These are phyloP conservation scores for Noctuana brunneofusca DNA, from an alignment of 2,888 invertebrate species.

Conservation along the genomic window DNA sequence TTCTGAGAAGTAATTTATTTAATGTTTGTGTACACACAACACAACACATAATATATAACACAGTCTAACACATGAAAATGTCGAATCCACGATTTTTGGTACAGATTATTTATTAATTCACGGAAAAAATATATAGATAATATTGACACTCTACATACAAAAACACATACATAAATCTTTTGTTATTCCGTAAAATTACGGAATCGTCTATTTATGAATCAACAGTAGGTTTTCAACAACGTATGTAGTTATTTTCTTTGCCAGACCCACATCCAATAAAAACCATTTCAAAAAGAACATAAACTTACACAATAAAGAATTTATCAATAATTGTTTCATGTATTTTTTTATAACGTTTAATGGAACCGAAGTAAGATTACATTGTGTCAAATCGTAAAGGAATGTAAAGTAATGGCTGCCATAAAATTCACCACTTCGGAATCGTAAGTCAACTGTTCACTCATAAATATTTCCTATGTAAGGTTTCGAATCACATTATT, in stretches of 20 bases:
- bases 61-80: conserved; percentile 62
- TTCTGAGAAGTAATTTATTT: conserved; percentile 30
- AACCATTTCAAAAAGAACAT: not conserved
- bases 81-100: conserved; percentile 57
- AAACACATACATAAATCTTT: too few species aligned
- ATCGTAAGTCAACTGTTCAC: conserved; percentile 43
- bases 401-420: conserved; percentile 61
- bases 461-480: conserved; percentile 65
- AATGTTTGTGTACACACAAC: conserved; percentile 49
- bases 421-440: conserved; percentile 55
- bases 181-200: too few species aligned
- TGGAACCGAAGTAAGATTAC: conserved; percentile 43
- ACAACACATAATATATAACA: conserved; percentile 48
- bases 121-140: too few species aligned
- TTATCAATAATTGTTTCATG: conserved; percentile 12
- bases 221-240: too few species aligned
- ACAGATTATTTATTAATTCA: conserved; percentile 38
- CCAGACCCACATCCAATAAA: not conserved
- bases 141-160: too few species aligned
- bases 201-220: too few species aligned
- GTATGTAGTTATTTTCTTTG: not conserved
- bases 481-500: too few species aligned
- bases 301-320: not conserved
- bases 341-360: conserved; percentile 29
- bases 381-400: conserved; percentile 61